Percentiles rank a stretch among this genome's conserved stretches.
Evolutionary conservation across 2,113 vertebrate genomes (phyloP).

Genomic region (Machaerirhynchus nigripectus): DNA sequence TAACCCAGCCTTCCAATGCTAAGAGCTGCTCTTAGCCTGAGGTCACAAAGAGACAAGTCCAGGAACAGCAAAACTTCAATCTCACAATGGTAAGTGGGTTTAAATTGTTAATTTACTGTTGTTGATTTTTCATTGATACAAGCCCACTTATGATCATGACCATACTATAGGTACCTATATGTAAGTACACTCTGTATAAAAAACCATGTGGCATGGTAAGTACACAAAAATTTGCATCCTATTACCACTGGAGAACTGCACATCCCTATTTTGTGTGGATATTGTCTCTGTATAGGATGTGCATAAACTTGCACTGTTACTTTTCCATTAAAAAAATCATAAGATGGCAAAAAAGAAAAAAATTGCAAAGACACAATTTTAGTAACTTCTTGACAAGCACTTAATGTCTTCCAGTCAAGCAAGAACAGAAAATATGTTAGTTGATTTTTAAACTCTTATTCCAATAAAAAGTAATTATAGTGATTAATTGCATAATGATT

Average conservation of each 20-base stretch:
- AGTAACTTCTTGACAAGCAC: conserved; percentile 60
- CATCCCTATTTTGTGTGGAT: not conserved
- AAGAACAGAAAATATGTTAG: conserved; percentile 63
- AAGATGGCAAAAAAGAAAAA: conserved; percentile 32
- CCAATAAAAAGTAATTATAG: conserved; percentile 74
- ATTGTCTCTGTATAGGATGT: not conserved
- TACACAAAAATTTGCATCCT: not conserved
- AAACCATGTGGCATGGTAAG: not conserved
- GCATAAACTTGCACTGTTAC: not conserved
- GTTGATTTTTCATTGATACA: not conserved
- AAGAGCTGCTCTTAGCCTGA: not conserved
- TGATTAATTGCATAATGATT: conserved; percentile 75
- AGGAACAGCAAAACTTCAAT: not conserved
- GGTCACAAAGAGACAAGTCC: not conserved
- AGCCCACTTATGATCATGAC: not conserved
- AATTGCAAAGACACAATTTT: conserved; percentile 48
- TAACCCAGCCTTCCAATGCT: not conserved
- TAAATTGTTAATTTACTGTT: not conserved
- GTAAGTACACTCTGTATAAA: not conserved
- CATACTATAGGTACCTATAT: not conserved
- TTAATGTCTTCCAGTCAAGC: conserved; percentile 61
- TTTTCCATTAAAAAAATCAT: not conserved
- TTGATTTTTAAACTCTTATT: conserved; percentile 66
- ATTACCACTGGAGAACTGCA: not conserved
- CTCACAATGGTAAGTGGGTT: not conserved